Base-by-base conservation (phyloP, 2,113 vertebrate genomes). In the Parotia lawesii region DNA sequence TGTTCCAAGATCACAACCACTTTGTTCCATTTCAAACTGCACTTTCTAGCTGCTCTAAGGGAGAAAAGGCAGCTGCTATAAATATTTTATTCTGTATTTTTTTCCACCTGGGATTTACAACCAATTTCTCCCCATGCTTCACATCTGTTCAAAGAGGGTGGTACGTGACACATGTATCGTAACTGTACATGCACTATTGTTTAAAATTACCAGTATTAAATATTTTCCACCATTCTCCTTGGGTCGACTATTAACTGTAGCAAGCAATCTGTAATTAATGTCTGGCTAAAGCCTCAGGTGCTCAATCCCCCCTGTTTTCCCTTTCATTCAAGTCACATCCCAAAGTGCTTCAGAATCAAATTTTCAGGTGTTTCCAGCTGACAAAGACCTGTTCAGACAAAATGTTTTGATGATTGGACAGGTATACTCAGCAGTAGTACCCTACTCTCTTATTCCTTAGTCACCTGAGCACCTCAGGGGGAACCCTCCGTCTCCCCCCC, bases 161-260 rank as follows among this genome's bases (percentile, higher is more conserved):
- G 14, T 15, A 79, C 4, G 11, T 8, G 15, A 61, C 8, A 62
- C 1, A 3, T 1, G 3, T 9, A 47, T 2, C 8, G 12, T 0
- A 6, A 37, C 1, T 51, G 28, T 50, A 54, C 19, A 6, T 3
- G 69, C 54, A 14, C 29, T 42, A 8, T 4, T 70, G 71, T 65
- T 89, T 76, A 17, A 42, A 81, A 71, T 29, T 8, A 64, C 4
- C 60, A 15, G 8, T 15, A 56, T 48, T 48, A 44, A 69, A 40
- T 58, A 33, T 48, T 76, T 83, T 15, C 38, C 47, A 50, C 7
- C 8, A 8, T 48, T 81, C 69, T 65, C 51, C 65, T 66, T 37
- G 48, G 19, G 29, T 10, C 37, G 61, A 23, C 28, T 64, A 50
- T 35, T 40, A 77, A 90, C 50, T 20, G 29, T 22, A 85, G 56